A percentile compares a stretch with the other conserved stretches of the same genome.
phyloP scores from a whole-genome alignment of 2,113 vertebrate genomes.

The Helogale parvula region DNA sequence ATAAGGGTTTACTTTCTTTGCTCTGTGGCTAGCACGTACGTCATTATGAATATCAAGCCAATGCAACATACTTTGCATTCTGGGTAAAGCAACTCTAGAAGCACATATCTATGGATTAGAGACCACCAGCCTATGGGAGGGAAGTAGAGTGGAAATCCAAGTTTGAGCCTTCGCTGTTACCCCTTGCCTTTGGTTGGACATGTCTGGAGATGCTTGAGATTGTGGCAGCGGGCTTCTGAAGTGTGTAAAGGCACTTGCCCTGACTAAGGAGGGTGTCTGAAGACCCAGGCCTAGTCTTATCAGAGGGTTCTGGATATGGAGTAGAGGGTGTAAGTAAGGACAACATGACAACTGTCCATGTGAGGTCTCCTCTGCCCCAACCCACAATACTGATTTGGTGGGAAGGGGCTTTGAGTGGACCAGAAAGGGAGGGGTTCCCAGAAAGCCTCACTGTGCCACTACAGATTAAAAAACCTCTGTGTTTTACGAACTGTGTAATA shows the following conservation, averaged over 20 bases:
- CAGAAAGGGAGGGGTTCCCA: not conserved
- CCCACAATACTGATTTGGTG: not conserved
- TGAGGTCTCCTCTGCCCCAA: not conserved
- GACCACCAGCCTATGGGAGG: too few relatives aligned
- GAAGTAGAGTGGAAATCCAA: not conserved
- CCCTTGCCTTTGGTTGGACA: not conserved
- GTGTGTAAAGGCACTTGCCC: not conserved
- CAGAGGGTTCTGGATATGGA: not conserved
- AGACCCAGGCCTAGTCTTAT: not conserved
- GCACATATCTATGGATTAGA: not conserved
- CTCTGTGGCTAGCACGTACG: not conserved
- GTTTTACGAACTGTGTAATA: not conserved
- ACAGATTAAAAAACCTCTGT: not conserved
- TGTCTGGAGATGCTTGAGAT: not conserved
- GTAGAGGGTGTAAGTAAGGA: not conserved
- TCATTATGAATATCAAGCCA: not conserved
- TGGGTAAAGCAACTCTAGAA: not conserved
- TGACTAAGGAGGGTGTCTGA: not conserved
- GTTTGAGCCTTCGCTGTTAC: not conserved
- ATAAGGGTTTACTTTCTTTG: not conserved
- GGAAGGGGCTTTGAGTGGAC: not conserved
- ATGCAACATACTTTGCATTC: not conserved
- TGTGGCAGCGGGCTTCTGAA: not conserved
- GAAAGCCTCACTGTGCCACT: not conserved
- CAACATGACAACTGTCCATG: not conserved